These are phyloP conservation scores for Tamias sibiricus DNA, from an alignment of 2,113 vertebrate species.

Conservation along the genomic window DNA sequence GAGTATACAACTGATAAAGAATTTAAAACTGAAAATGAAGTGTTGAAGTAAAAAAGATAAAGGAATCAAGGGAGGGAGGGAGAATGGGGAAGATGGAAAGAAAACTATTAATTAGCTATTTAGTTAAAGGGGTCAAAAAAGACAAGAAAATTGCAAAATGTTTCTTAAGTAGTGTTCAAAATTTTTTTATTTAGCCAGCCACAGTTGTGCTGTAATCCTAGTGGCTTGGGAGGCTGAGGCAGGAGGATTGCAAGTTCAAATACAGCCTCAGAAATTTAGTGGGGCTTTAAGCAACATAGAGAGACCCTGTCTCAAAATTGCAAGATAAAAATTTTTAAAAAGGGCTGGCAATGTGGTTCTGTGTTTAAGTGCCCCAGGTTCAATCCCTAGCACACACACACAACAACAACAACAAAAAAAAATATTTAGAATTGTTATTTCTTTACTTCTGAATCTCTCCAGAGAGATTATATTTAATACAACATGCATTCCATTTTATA, in stretches of 20 bases:
- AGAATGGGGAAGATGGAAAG: not conserved
- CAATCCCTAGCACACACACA: too few species aligned
- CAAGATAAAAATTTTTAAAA: too few species aligned
- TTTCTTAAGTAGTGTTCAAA: not conserved
- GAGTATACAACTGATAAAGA: not conserved
- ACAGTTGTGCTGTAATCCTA: too few species aligned
- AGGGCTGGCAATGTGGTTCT: too few species aligned
- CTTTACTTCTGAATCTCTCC: not conserved
- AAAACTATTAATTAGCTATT: not conserved
- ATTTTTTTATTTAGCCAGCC: not conserved
- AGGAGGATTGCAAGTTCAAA: too few species aligned
- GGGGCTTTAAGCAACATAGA: too few species aligned
- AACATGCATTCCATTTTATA: not conserved
- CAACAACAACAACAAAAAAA: too few species aligned
- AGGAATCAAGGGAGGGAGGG: not conserved
- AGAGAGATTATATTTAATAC: not conserved
- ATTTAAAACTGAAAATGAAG: slow-evolving; percentile 15
- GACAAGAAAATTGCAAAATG: not conserved
- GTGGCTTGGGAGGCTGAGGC: too few species aligned
- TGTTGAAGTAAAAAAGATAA: too few species aligned
- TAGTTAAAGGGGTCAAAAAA: not conserved
- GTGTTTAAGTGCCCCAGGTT: too few species aligned
- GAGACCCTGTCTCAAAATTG: too few species aligned
- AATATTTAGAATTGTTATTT: not conserved
- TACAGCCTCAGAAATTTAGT: too few species aligned